Base-by-base conservation (phyloP, 2,113 vertebrate species). In the Oenanthe oenanthe region DNA sequence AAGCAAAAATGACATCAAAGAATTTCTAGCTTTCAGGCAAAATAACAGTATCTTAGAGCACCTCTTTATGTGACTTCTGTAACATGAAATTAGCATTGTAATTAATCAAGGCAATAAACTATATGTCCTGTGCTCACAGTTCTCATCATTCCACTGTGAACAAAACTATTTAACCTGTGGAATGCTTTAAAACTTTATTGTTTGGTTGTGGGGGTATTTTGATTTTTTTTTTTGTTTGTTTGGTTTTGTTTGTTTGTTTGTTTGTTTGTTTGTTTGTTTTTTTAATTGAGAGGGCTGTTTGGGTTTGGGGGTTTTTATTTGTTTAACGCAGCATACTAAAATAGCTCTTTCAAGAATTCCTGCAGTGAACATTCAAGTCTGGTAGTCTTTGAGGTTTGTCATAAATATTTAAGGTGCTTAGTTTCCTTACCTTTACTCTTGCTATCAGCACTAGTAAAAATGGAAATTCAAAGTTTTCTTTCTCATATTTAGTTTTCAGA, bases 161-260 rank as follows among this genome's bases (percentile, higher is more conserved):
- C 32, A 67, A 43, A 89, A 61, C 36, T 57, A 14, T 8, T 62
- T 84, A 81, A 90, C 42, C 19, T 13, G 3, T 74, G 42, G 47
- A 74, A 62, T 71, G 17, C 47, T 70, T 38, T 48, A 66, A 77
- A 29, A 6, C 29, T 57, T 32, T 36, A 3, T 71, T 72, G 3
- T 32, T 70, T 56, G 24, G 6, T n/a, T 47, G 15, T 51, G 17
- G 17, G 16, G 34, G n/a, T n/a, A n/a, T n/a, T n/a, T n/a, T 36
- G 34, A 6, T 0, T 7, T 32, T 48, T 36, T 57, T 48, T 3
- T 6, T 48, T 38, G 0, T 24, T 22, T n/a, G n/a, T n/a, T n/a
- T n/a, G n/a, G n/a, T n/a, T 17, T 32, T 54, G 45, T 5, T 26
- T n/a, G 13, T 25, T 36, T 43, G 28, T 50, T 60, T 50, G n/a